Percentiles rank a stretch among this genome's conserved stretches.
Evolutionary conservation across 2,113 vertebrate genomes (phyloP).

Genomic region (Epinephelus lanceolatus): DNA sequence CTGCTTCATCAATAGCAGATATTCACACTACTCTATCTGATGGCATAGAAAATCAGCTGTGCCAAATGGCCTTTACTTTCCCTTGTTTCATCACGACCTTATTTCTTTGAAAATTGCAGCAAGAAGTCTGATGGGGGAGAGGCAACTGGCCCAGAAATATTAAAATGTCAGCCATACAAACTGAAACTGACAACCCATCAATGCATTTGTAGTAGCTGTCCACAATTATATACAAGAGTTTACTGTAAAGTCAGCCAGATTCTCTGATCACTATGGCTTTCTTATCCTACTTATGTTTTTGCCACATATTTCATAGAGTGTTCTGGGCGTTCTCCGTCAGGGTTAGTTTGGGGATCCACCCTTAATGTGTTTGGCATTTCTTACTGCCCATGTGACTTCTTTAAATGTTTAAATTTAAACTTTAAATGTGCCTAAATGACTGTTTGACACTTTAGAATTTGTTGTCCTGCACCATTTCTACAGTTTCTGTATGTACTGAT

Average conservation of each 20-base stretch:
- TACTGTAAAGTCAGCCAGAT: not conserved
- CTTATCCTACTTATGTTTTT: not conserved
- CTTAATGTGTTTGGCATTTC: not conserved
- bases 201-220: not conserved
- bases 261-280: conserved; percentile 6
- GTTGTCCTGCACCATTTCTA: conserved; percentile 24
- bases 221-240: not conserved
- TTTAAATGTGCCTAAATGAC: conserved; percentile 40
- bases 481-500: conserved; percentile 2
- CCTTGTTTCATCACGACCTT: conserved; percentile 8
- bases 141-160: not conserved
- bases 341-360: not conserved
- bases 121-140: conserved; percentile 1
- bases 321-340: not conserved
- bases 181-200: not conserved
- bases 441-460: conserved; percentile 23
- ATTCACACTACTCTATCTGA: not conserved
- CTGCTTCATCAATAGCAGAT: not conserved
- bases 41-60: not conserved
- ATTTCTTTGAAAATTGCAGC: not conserved
- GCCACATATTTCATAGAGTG: not conserved
- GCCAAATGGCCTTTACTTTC: not conserved
- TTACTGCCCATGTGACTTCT: not conserved
- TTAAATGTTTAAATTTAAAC: conserved; percentile 19
- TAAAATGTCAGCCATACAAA: conserved; percentile 14